phyloP scores from a whole-genome alignment of 2,888 invertebrate genomes.

The Noctua fimbriata region DNA sequence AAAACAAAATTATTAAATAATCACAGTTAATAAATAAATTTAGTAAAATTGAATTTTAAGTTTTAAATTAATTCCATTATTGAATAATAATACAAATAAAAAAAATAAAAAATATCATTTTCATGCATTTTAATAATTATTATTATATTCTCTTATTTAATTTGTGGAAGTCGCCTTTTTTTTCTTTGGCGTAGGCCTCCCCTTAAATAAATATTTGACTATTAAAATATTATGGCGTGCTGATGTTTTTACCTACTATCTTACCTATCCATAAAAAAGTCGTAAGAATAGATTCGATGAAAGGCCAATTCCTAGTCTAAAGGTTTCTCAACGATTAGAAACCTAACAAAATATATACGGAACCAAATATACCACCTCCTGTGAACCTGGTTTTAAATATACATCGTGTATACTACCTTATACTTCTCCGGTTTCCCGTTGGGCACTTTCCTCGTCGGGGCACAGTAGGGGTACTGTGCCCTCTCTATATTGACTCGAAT shows the following conservation, averaged over 20 bases:
- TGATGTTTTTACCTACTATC: background rate
- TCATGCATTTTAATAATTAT: too few relatives aligned
- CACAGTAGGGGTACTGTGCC: too few relatives aligned
- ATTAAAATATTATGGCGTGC: background rate
- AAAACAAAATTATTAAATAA: too few relatives aligned
- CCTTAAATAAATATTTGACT: background rate
- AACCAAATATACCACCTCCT: background rate
- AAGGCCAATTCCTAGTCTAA: background rate
- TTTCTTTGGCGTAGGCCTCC: too few relatives aligned
- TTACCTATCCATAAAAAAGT: background rate
- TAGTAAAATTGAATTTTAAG: too few relatives aligned
- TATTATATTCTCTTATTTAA: too few relatives aligned
- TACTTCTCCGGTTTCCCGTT: conserved; percentile 45
- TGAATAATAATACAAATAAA: too few relatives aligned
- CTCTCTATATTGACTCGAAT: too few relatives aligned
- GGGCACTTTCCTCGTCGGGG: conserved; percentile 39
- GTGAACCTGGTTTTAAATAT: conserved; percentile 33
- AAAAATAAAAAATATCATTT: too few relatives aligned
- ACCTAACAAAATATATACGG: background rate
- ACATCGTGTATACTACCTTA: conserved; percentile 24
- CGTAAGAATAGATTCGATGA: background rate
- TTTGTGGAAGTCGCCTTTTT: too few relatives aligned
- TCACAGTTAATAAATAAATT: too few relatives aligned
- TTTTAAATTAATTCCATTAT: too few relatives aligned
- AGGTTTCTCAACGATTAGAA: conserved; percentile 2